Base-by-base conservation (phyloP, 1,140 invertebrate species). In the Chelonus insularis region DNA sequence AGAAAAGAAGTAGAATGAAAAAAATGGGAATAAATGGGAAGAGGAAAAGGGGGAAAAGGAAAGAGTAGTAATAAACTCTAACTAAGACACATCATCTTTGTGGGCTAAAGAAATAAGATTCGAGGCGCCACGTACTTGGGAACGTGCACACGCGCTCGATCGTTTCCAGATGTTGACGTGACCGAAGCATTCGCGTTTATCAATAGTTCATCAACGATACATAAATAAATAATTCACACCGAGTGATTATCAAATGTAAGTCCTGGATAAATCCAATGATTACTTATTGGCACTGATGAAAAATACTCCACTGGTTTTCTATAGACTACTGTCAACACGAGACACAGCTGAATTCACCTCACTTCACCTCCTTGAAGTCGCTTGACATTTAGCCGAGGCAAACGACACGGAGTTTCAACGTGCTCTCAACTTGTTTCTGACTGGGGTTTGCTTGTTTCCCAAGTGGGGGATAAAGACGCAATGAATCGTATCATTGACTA, bases 401-500 rank as follows among this genome's bases (percentile, higher is more conserved):
- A 48, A 55, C 29, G 14, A 55, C 25, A 55, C 25, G n/a, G 29
- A 34, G 45, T 29, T 29, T 12, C 50, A 50, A 43, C 50, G 48
- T 52, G 58, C 45, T 32, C 43, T 48, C 43, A 48, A 23, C 21
- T 48, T 12, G 20, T 48, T 48, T 48, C 43, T 32, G 56, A 57
- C 37, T 57, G 21, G 47, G 29, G 54, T 57, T 60, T 56, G 23
- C 54, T 56, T 25, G 25, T 57, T 29, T 37, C 41, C 32, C 37
- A 45, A 41, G 29, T 37, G 55, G 16, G 57, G 47, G 36, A 56
- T 37, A 64, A 55, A 52, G 63, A 58, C 63, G 59, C 60, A 62
- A 55, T 59, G 63, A 65, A 61, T 59, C 59, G 63, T 65, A 65
- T 65, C 63, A 51, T 64, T 41, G 43, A 51, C 60, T n/a, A 5